phyloP scores from a whole-genome alignment of 1,140 invertebrate genomes.

The Euwallacea fornicatus region DNA sequence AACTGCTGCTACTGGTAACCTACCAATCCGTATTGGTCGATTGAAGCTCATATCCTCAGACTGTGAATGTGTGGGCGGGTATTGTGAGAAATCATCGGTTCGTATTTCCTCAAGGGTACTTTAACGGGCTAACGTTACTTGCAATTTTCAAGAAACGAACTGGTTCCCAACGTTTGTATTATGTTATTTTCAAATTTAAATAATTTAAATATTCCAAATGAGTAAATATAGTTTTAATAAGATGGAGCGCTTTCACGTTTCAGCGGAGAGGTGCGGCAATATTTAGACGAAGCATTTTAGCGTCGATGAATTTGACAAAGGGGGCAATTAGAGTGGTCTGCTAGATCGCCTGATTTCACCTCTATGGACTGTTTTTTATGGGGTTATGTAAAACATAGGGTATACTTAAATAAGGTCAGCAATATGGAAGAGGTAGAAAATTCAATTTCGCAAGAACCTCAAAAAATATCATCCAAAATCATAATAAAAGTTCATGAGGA shows the following conservation, averaged over 20 bases:
- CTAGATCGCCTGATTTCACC: too few species aligned
- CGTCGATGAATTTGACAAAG: too few species aligned
- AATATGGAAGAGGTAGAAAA: too few species aligned
- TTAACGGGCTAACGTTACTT: conserved; percentile 10
- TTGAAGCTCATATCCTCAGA: conserved; percentile 6
- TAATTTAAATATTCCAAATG: conserved; percentile 1
- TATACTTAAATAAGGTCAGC: too few species aligned
- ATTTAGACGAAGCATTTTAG: too few species aligned
- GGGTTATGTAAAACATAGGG: too few species aligned
- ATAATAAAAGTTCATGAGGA: too few species aligned
- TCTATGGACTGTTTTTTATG: too few species aligned
- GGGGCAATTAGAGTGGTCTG: too few species aligned
- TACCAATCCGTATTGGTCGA: conserved; percentile 4
- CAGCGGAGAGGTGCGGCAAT: conserved; percentile 40
- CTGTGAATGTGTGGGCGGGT: conserved; percentile 2
- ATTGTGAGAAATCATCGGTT: background rate
- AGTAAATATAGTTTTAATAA: conserved; percentile 47
- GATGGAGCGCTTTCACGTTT: conserved; percentile 52
- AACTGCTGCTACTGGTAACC: background rate
- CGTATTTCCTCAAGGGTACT: conserved; percentile 2
- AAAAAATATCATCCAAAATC: too few species aligned
- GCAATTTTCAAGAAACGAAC: conserved; percentile 6
- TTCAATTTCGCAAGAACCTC: too few species aligned
- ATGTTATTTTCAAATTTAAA: conserved; percentile 1
- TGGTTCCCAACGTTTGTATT: conserved; percentile 5